Evolutionary conservation across 2,888 invertebrate species (phyloP), one percentile per base, ranked within the genome.

Genomic region (Nephrotoma appendiculata): DNA sequence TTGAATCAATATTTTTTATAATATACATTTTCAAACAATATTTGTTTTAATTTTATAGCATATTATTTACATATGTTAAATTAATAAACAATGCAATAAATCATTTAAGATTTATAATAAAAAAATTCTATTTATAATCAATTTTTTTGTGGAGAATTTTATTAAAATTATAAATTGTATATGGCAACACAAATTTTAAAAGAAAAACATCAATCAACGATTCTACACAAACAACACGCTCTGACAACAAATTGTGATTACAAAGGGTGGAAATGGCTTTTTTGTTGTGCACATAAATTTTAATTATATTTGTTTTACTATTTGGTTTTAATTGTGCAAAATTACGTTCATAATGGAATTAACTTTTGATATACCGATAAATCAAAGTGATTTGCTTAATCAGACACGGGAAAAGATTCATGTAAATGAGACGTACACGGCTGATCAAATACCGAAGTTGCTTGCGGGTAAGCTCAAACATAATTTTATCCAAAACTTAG

Each of bases 361-460:
- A 84, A 12, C 15, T 15, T 84, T 84, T 84, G 84, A 84, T 42
- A 84, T 84, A 15, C 84, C 84, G 1, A 6, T 84, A 84, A 15
- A 41, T 84, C 84, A 84, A 84, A 41, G 43, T 9, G 84, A 84
- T 84, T 84, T 84, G 43, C 43, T 84, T 42, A 84, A 84, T 84
- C 84, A 84, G n/a, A 84, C 41, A n/a, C 41, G 42, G 5, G 84
- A 84, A n/a, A 84, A 84, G 42, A 42, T 84, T 42, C 84, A 84
- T 42, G 84, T 84, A n/a, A 11, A 42, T 41, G n/a, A 41, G 9
- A 84, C 84, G 7, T 84, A 84, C n/a, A 84, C 41, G 6, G 84
- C n/a, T 43, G 84, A 84, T 42, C 84, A 84, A 84, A 84, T 84
- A 84, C 84, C 84, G 84, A 84, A 84, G 42, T 12, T 84, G 41